Conservation (phyloP, 2,888 invertebrate genomes). For the Drosophila pegasa region DNA sequence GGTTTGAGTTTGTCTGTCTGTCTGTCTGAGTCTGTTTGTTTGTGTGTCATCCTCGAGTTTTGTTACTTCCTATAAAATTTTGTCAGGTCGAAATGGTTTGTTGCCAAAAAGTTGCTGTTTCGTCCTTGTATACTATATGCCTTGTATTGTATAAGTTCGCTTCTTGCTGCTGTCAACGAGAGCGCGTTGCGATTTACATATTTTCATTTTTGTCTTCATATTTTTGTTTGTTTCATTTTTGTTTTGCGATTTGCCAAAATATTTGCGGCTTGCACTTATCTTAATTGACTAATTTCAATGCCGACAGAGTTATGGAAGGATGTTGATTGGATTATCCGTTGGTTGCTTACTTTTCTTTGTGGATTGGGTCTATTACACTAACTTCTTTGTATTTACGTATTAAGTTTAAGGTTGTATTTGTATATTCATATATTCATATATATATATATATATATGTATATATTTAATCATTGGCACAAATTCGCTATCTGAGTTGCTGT, state of each 20-base stretch:
- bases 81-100: conserved; percentile 60
- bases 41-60: conserved; percentile 29
- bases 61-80: conserved; percentile 49
- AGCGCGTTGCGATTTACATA: conserved; percentile 18
- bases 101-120: conserved; percentile 56
- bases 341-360: conserved; percentile 17
- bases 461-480: conserved; percentile 67
- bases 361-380: conserved; percentile 31
- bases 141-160: conserved; percentile 41
- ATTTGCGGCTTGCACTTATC: conserved; percentile 50
- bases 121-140: conserved; percentile 44
- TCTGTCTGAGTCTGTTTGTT: conserved; percentile 37
- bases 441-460: conserved; percentile 10
- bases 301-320: conserved; percentile 53
- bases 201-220: background rate
- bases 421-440: conserved; percentile 5
- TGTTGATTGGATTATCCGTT: conserved; percentile 41
- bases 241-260: conserved; percentile 34
- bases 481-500: conserved; percentile 54
- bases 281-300: conserved; percentile 69
- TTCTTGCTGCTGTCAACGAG: conserved; percentile 30
- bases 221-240: conserved; percentile 10
- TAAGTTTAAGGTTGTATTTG: conserved; percentile 22
- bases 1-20: conserved; percentile 51
- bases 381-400: conserved; percentile 45